Evolutionary conservation across 2,797 vertebrate species (phyloP).

Genomic region (Masticophis lateralis): DNA sequence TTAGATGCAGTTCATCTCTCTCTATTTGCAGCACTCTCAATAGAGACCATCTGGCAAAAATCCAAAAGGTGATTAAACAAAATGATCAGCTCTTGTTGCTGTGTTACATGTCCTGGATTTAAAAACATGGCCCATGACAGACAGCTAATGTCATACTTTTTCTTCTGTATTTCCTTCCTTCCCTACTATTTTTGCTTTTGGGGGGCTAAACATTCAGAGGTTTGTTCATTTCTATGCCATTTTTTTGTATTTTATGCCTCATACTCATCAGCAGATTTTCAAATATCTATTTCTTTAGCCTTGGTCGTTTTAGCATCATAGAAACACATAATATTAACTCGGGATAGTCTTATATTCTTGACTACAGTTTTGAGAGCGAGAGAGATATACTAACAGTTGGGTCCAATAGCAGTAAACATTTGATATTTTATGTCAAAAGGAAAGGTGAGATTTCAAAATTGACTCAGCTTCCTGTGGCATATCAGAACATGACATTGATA

Average conservation of each 20-base stretch:
- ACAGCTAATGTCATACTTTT: constrained; percentile 70
- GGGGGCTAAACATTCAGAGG: constrained; percentile 77
- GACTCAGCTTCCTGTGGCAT: constrained; percentile 72
- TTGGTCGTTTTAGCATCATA: constrained; percentile 78
- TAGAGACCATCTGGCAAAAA: constrained; percentile 93
- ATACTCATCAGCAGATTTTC: constrained; percentile 86
- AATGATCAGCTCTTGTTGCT: constrained; percentile 93
- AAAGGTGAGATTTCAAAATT: constrained; percentile 73
- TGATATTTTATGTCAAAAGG: constrained; percentile 79
- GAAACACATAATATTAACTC: constrained; percentile 84
- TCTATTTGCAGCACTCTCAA: constrained; percentile 78
- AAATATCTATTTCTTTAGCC: constrained; percentile 78
- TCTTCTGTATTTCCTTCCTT: constrained; percentile 39
- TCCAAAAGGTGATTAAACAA: constrained; percentile 99
- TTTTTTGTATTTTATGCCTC: constrained; percentile 83
- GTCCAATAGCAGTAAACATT: constrained; percentile 81
- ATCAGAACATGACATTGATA: constrained; percentile 68
- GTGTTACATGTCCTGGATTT: constrained; percentile 83
- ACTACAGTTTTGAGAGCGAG: constrained; percentile 83
- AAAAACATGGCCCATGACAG: constrained; percentile 82
- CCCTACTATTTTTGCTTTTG: constrained; percentile 35
- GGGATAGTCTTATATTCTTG: constrained; percentile 86
- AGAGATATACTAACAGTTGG: constrained; percentile 80
- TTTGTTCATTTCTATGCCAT: constrained; percentile 77
- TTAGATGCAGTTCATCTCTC: constrained; percentile 83